A percentile compares a stretch with the other conserved stretches of the same genome.
Conservation (phyloP, 2,888 invertebrate genomes). For the Watsonalla binaria region DNA sequence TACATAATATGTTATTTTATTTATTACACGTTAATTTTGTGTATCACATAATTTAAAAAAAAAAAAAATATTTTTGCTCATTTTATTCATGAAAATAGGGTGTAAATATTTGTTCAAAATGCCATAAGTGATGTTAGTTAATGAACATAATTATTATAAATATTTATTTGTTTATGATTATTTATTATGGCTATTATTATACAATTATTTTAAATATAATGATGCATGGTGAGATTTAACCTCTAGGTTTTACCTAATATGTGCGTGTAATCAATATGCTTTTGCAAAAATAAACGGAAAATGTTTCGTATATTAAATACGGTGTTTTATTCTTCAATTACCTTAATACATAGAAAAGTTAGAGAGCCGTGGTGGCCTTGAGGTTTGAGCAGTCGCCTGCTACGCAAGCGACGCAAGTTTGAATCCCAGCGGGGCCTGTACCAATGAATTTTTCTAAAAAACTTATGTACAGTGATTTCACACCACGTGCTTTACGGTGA, state of each 20-base stretch:
- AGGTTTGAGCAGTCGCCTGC: too few species aligned
- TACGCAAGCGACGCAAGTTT: too few species aligned
- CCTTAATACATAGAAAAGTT: too few species aligned
- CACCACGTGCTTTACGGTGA: too few species aligned
- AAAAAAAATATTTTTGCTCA: not conserved
- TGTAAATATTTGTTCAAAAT: conserved; percentile 58
- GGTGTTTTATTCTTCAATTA: conserved; percentile 27
- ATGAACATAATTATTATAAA: conserved; percentile 26
- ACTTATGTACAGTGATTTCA: too few species aligned
- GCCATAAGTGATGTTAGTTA: conserved; percentile 30
- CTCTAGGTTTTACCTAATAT: conserved; percentile 53
- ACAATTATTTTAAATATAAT: conserved; percentile 42
- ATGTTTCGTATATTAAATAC: conserved; percentile 56
- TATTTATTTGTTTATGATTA: conserved; percentile 27
- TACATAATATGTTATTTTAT: too few species aligned
- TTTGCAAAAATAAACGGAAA: conserved; percentile 74
- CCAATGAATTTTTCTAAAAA: too few species aligned
- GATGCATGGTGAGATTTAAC: conserved; percentile 59
- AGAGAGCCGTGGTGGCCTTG: too few species aligned
- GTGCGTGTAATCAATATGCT: conserved; percentile 72
- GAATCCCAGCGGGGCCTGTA: too few species aligned
- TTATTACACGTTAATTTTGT: too few species aligned
- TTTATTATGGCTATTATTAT: conserved; percentile 36
- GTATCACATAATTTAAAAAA: not conserved
- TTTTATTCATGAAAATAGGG: conserved; percentile 11